Evolutionary conservation across 2,797 vertebrate genomes (phyloP).

Genomic region (Fistularia tabacaria): DNA sequence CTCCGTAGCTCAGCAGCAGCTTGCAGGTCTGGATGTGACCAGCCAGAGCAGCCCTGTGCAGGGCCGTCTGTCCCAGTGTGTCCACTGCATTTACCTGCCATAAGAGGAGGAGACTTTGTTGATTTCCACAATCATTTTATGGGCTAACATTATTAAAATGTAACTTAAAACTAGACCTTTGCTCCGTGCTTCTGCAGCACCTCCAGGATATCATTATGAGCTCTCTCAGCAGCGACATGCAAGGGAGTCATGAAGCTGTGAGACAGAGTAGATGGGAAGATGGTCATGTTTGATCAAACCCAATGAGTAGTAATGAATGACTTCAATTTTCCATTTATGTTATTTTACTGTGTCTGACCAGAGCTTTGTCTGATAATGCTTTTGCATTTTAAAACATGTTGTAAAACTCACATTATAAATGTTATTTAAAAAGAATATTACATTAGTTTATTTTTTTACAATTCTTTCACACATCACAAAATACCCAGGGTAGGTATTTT

Average conservation of each 20-base stretch:
- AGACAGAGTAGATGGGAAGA: slow-evolving; percentile 7
- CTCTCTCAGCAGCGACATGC: slow-evolving; percentile 91
- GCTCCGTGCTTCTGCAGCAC: slow-evolving; percentile 97
- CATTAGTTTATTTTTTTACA: too few relatives aligned
- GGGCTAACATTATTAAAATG: too few relatives aligned
- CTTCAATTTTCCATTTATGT: too few relatives aligned
- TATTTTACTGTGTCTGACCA: too few relatives aligned
- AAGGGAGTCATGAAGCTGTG: slow-evolving; percentile 93
- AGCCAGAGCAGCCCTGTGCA: slow-evolving; percentile 90
- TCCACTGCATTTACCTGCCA: slow-evolving; percentile 93
- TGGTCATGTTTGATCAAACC: neutral
- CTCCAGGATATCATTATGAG: slow-evolving; percentile 95
- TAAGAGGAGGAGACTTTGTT: neutral
- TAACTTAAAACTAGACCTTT: slow-evolving; percentile 70
- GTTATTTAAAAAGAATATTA: too few relatives aligned
- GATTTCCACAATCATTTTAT: neutral
- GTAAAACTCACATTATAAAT: too few relatives aligned
- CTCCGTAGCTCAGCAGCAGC: slow-evolving; percentile 88
- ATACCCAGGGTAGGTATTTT: too few relatives aligned
- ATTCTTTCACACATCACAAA: too few relatives aligned
- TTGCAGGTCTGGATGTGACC: slow-evolving; percentile 97
- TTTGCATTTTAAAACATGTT: too few relatives aligned
- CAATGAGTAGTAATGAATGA: neutral
- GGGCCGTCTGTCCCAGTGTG: slow-evolving; percentile 92
- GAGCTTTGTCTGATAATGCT: too few relatives aligned